A percentile compares a stretch with the other conserved stretches of the same genome.
phyloP scores from a whole-genome alignment of 2,113 vertebrate species.

The Phasianus colchicus region DNA sequence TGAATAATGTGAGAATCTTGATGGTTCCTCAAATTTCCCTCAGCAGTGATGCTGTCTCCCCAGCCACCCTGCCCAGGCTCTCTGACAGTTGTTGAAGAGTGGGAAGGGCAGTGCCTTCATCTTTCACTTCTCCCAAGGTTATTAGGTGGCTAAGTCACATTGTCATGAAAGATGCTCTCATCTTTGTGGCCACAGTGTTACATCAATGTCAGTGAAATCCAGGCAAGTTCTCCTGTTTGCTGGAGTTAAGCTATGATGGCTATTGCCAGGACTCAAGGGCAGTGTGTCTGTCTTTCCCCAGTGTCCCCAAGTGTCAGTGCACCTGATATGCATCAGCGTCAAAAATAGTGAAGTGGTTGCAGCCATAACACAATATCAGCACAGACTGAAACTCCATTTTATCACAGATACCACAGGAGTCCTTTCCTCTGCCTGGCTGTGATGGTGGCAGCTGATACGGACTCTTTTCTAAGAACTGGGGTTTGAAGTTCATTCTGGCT shows the following conservation, averaged over 20 bases:
- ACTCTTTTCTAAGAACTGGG: not conserved
- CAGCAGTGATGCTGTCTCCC: not conserved
- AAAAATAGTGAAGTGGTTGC: not conserved
- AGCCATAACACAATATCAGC: rapidly evolving
- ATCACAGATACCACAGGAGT: not conserved
- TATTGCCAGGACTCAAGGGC: rapidly evolving
- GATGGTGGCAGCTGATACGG: not conserved
- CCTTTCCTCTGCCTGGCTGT: not conserved
- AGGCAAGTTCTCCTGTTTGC: not conserved
- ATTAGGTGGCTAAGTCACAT: not conserved
- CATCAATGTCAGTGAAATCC: rapidly evolving
- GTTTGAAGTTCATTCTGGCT: not conserved
- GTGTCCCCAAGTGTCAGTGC: rapidly evolving
- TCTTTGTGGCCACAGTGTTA: not conserved
- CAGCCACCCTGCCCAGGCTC: not conserved
- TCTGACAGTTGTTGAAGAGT: not conserved
- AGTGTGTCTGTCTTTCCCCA: not conserved
- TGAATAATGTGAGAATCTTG: not conserved
- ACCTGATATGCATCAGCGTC: not conserved
- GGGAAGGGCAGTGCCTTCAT: not conserved
- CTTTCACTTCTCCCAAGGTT: not conserved
- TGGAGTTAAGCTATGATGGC: not conserved
- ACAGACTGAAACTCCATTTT: not conserved
- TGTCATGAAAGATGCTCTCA: not conserved
- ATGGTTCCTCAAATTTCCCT: not conserved